A percentile compares a stretch with the other conserved stretches of the same genome.
phyloP scores from a whole-genome alignment of 2,888 invertebrate genomes.

The Octodonta nipae region DNA sequence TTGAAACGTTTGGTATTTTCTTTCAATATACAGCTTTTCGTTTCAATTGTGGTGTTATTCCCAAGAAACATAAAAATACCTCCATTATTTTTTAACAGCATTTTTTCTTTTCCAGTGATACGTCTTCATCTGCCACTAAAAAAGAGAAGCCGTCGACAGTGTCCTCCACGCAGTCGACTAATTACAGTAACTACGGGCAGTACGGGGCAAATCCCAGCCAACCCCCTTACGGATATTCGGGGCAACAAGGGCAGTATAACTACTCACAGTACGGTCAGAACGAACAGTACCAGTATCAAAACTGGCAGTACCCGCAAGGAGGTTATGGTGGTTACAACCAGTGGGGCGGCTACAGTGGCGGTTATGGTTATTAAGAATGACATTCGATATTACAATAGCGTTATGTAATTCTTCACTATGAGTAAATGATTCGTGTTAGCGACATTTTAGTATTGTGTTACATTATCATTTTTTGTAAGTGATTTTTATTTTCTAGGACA shows the following conservation, averaged over 20 bases:
- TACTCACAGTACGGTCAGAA: conserved; percentile 43
- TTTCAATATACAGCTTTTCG: no score
- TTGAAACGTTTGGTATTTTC: no score
- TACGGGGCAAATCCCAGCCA: conserved; percentile 33
- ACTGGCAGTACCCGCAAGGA: conserved; percentile 46
- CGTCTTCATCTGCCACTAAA: conserved; percentile 20
- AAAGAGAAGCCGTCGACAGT: conserved; percentile 33
- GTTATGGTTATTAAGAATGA: conserved; percentile 31
- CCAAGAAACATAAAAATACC: no score
- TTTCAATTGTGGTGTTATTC: no score
- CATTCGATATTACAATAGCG: no score
- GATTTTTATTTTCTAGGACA: no score
- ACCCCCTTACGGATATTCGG: conserved; percentile 33
- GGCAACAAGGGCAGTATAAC: conserved; percentile 39
- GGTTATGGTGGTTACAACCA: conserved; percentile 44
- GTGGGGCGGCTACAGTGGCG: conserved; percentile 44
- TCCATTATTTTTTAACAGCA: no score
- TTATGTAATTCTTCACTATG: no score
- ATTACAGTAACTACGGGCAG: conserved; percentile 29
- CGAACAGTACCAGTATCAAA: conserved; percentile 44
- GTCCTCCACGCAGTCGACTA: conserved; percentile 26
- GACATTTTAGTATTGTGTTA: no score
- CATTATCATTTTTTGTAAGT: no score
- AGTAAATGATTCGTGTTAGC: no score
- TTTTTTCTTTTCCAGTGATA: conserved; percentile 21